Evolutionary conservation across 1,140 invertebrate species (phyloP).

Genomic region (Amyelois transitella): DNA sequence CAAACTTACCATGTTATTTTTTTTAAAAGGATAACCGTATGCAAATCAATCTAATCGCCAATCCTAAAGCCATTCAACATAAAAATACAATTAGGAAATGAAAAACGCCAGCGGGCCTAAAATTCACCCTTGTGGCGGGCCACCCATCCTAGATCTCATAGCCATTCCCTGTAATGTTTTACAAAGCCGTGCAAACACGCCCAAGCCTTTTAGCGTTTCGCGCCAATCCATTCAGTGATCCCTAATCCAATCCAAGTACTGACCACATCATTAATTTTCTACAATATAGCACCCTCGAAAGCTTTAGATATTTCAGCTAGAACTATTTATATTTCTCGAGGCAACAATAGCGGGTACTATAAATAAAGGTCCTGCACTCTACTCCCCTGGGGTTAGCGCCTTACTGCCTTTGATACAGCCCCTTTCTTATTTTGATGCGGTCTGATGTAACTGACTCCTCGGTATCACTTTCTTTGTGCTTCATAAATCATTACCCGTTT

Average conservation of each 20-base stretch:
- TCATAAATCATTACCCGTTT: conserved; percentile 42
- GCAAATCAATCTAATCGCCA: neutral
- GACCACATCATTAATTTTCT: conserved; percentile 71
- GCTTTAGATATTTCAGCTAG: conserved; percentile 57
- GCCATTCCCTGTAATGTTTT: conserved; percentile 56
- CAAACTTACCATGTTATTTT: no score
- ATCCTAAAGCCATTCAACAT: neutral
- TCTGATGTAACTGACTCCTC: conserved; percentile 47
- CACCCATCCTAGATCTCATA: conserved; percentile 21
- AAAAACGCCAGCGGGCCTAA: conserved; percentile 11
- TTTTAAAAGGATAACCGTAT: neutral
- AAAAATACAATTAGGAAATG: conserved; percentile 23
- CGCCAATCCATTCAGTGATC: conserved; percentile 41
- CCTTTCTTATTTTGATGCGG: conserved; percentile 66
- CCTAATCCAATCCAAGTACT: conserved; percentile 60
- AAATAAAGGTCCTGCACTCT: conserved; percentile 58
- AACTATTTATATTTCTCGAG: conserved; percentile 69
- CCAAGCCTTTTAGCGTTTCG: conserved; percentile 53
- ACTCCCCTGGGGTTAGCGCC: conserved; percentile 42
- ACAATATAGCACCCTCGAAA: conserved; percentile 65
- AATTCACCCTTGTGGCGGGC: conserved; percentile 17
- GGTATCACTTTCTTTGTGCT: conserved; percentile 48
- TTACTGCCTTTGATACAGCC: conserved; percentile 66
- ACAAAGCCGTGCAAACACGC: conserved; percentile 47
- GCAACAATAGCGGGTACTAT: conserved; percentile 58